Base-by-base conservation (phyloP, 2,888 invertebrate species). In the Caenorhabditis sp. region DNA sequence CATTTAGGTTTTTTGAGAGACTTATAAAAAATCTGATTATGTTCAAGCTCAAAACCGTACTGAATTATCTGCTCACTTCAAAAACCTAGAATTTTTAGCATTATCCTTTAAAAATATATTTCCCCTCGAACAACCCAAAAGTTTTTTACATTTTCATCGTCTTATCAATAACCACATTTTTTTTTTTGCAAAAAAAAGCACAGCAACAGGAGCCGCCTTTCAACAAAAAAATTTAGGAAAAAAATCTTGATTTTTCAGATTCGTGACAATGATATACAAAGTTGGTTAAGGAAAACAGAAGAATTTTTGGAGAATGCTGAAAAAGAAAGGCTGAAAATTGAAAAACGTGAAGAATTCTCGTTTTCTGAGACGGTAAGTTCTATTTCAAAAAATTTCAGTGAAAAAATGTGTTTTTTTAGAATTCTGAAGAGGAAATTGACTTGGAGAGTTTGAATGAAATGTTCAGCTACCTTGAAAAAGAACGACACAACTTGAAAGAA, bases 261-360 rank as follows among this genome's bases (percentile, higher is more conserved):
- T 20, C 67, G 66, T 1, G 53, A 72, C n/a, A 53, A 60, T 20
- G 67, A 72, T 31, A 52, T 72, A 7, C 59, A 27, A n/a, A 67
- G 62, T 64, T 72, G 64, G 61, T 53, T 21, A 17, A 60, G 52
- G 20, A 72, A 72, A 54, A 36, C 60, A 2, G 59, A 72, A 7
- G 64, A 72, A 61, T 57, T 72, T 25, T 58, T 70, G 26, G 59
- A 67, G 53, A 71, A 63, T 57, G 63, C 71, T 12, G 43, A 27
- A 20, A 67, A 63, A 56, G 67, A 63, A 17, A 25, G 57, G 63
- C 60, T 60, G 20, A 52, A 7, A 43, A 64, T 26, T 4, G 57
- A 58, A 20, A 36, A 58, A 58, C 5, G 17, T 52, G 23, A 52
- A 21, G 50, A 50, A 12, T n/a, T 14, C 14, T 20, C 50, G 17